Percentiles rank a stretch among this genome's conserved stretches.
phyloP scores from a whole-genome alignment of 2,888 invertebrate genomes.

The Kuschelorhynchus macadamiae region DNA sequence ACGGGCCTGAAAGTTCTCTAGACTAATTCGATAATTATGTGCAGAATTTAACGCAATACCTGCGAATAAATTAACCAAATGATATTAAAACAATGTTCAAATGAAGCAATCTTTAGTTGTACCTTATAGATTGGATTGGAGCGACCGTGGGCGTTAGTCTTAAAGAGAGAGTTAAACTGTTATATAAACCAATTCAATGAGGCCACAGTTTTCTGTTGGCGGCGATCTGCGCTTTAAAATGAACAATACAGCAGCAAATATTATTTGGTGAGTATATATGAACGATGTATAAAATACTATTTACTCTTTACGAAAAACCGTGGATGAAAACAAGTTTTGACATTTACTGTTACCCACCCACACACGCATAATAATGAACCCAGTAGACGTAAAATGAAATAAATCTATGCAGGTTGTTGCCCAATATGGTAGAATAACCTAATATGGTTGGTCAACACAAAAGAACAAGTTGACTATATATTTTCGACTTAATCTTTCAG shows the following conservation, averaged over 20 bases:
- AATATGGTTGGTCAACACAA: neutral
- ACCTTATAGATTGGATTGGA: conserved; percentile 9
- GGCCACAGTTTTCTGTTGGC: neutral
- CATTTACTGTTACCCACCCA: neutral
- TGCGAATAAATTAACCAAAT: neutral
- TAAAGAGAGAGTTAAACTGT: conserved; percentile 23
- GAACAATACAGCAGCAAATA: too few relatives aligned
- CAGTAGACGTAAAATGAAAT: neutral
- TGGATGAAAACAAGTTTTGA: conserved; percentile 3
- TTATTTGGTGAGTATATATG: too few relatives aligned
- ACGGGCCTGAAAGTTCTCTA: too few relatives aligned
- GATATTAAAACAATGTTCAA: conserved; percentile 3
- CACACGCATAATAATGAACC: neutral
- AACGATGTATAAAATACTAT: neutral
- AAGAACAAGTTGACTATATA: too few relatives aligned
- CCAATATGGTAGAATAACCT: neutral
- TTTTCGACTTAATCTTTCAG: too few relatives aligned
- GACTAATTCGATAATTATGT: too few relatives aligned
- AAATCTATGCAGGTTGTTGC: neutral
- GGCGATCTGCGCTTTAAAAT: too few relatives aligned
- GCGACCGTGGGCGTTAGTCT: conserved; percentile 20
- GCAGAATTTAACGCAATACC: too few relatives aligned
- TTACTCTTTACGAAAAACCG: neutral
- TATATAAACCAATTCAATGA: conserved; percentile 15
- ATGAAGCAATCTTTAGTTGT: conserved; percentile 16